phyloP scores from a whole-genome alignment of 2,113 vertebrate species.

The Neofelis nebulosa region DNA sequence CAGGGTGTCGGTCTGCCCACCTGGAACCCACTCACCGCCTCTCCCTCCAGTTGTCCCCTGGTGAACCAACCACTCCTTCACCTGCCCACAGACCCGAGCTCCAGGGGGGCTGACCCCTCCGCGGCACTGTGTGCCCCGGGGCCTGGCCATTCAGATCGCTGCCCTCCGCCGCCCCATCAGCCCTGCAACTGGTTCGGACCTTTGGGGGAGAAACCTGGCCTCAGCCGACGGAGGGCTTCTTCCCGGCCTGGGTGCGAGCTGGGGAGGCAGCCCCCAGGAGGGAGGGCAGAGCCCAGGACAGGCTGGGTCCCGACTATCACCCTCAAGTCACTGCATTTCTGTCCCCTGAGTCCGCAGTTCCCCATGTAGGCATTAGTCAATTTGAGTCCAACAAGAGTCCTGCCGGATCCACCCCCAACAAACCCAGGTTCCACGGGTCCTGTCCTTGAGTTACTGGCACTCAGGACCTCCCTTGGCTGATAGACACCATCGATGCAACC shows the following conservation, averaged over 20 bases:
- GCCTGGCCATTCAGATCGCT: neutral
- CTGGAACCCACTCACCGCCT: neutral
- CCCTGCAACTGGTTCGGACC: neutral
- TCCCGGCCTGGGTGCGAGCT: neutral
- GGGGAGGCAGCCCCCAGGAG: neutral
- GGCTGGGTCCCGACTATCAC: fast-evolving
- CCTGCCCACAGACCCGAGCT: neutral
- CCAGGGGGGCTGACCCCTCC: neutral
- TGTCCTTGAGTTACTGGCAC: no score
- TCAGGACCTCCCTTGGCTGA: neutral
- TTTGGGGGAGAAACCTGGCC: neutral
- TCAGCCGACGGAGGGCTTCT: neutral
- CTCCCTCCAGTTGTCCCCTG: neutral
- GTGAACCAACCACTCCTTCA: fast-evolving
- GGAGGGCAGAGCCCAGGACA: neutral
- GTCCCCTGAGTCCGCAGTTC: neutral
- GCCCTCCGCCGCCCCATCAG: neutral
- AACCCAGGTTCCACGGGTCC: neutral
- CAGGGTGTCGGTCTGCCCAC: neutral
- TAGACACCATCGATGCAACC: fast-evolving
- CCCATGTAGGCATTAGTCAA: neutral
- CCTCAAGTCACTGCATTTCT: neutral
- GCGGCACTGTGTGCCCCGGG: fast-evolving
- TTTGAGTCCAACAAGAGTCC: neutral
- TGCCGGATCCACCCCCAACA: neutral